A percentile compares a stretch with the other conserved stretches of the same genome.
phyloP scores from a whole-genome alignment of 2,113 vertebrate genomes.

The Chamaea fasciata region DNA sequence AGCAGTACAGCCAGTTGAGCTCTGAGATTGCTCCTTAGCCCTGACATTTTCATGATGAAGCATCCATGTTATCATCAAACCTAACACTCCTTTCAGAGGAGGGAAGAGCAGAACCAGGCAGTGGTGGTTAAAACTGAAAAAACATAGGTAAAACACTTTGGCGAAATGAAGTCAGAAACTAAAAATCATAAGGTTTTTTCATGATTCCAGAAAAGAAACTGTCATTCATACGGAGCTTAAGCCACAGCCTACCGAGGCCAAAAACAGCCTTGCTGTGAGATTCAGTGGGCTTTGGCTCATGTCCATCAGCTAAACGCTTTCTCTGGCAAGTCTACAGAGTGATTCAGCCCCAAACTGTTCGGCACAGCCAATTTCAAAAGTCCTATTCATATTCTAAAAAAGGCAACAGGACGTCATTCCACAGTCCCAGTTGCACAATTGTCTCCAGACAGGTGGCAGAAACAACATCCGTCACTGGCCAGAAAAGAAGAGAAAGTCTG shows the following conservation, averaged over 20 bases:
- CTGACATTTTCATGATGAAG: neutral
- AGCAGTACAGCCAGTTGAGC: neutral
- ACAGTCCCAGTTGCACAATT: constrained; percentile 41
- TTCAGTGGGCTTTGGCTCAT: constrained; percentile 31
- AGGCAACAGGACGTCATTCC: constrained; percentile 42
- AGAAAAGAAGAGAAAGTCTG: constrained; percentile 8
- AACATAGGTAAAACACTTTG: neutral
- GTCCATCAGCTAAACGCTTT: constrained; percentile 15
- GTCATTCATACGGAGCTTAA: neutral
- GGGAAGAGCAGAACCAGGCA: neutral
- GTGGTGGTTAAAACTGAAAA: neutral
- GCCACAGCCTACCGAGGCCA: neutral
- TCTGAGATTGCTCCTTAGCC: neutral
- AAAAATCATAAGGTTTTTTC: neutral
- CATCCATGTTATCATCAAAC: rapidly evolving
- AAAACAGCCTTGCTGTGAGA: constrained; percentile 2
- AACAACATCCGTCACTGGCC: neutral
- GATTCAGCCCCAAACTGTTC: constrained; percentile 35
- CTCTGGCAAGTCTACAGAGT: constrained; percentile 40
- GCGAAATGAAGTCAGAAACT: neutral
- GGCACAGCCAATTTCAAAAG: constrained; percentile 46
- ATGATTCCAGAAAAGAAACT: neutral
- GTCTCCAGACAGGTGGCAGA: constrained; percentile 50
- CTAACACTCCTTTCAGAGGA: neutral
- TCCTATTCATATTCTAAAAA: constrained; percentile 54